Evolutionary conservation across 2,113 vertebrate genomes (phyloP).

Genomic region (Bubo scandiacus): DNA sequence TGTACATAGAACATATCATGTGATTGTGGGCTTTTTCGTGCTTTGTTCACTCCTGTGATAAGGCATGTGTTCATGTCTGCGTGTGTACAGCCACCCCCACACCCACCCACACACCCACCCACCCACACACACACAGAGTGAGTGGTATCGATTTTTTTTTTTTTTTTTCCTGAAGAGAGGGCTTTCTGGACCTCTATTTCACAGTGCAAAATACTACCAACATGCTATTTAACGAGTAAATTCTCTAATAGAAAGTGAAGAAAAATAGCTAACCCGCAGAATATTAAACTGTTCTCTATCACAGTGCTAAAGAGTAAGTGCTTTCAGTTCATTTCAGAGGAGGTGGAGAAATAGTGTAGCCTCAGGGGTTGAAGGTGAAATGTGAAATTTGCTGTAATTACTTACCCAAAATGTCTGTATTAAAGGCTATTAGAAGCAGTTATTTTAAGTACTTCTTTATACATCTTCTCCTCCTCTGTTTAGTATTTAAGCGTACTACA

Average conservation of each 20-base stretch:
- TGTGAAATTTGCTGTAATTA: slow-evolving; percentile 89
- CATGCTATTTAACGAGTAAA: slow-evolving; percentile 63
- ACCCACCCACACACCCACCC: neutral
- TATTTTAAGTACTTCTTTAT: slow-evolving; percentile 86
- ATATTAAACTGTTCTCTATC: slow-evolving; percentile 76
- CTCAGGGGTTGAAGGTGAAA: slow-evolving; percentile 84
- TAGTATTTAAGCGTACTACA: slow-evolving; percentile 81
- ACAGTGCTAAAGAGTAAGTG: slow-evolving; percentile 73
- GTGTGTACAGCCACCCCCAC: slow-evolving; percentile 29
- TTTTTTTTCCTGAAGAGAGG: neutral
- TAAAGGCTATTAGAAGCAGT: slow-evolving; percentile 91
- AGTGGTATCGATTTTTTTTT: slow-evolving; percentile 25
- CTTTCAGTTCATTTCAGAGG: slow-evolving; percentile 81
- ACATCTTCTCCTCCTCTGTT: slow-evolving; percentile 80
- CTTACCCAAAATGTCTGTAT: slow-evolving; percentile 88
- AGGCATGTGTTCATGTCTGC: slow-evolving; percentile 50
- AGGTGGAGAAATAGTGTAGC: slow-evolving; percentile 81
- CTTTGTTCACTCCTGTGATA: slow-evolving; percentile 68
- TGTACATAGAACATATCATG: slow-evolving; percentile 45
- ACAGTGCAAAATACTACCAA: slow-evolving; percentile 45
- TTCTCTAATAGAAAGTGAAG: slow-evolving; percentile 68
- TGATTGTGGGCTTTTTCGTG: slow-evolving; percentile 60
- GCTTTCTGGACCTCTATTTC: slow-evolving; percentile 54
- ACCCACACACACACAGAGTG: neutral
- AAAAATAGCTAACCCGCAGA: slow-evolving; percentile 60